phyloP scores from a whole-genome alignment of 2,113 vertebrate genomes.

The Elgaria multicarinata region DNA sequence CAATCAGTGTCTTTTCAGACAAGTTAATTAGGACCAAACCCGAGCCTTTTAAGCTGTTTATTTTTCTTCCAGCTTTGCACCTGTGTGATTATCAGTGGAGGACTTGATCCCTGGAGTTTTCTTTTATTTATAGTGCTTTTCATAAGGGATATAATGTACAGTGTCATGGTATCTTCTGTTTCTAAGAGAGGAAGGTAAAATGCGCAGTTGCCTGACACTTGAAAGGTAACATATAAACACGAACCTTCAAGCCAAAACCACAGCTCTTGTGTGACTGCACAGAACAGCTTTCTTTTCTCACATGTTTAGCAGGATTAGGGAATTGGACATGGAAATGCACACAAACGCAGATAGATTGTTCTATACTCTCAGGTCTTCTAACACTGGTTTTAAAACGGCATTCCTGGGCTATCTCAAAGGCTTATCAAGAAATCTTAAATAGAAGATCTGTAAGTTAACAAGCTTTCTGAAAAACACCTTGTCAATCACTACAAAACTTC shows the following conservation, averaged over 20 bases:
- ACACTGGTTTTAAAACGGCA: not conserved
- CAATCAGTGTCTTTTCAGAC: not conserved
- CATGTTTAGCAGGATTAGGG: not conserved
- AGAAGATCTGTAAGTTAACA: not conserved
- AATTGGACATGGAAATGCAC: not conserved
- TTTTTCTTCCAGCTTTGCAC: accelerated
- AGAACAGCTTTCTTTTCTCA: not conserved
- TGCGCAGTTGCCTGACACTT: not conserved
- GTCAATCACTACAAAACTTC: not conserved
- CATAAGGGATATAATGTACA: not conserved
- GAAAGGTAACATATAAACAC: accelerated
- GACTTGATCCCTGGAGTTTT: accelerated
- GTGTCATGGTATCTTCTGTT: accelerated
- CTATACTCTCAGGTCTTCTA: not conserved
- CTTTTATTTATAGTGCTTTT: not conserved
- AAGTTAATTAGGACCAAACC: not conserved
- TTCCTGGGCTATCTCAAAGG: not conserved
- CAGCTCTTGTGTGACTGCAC: conserved; percentile 10
- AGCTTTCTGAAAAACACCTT: not conserved
- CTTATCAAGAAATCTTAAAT: not conserved
- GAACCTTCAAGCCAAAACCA: not conserved
- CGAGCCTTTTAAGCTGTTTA: not conserved
- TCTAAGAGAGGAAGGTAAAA: not conserved
- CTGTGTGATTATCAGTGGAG: not conserved
- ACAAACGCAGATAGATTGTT: not conserved